Evolutionary conservation across 1,140 invertebrate species (phyloP), one percentile per base, ranked within the genome.

Genomic region (Papilio polytes): DNA sequence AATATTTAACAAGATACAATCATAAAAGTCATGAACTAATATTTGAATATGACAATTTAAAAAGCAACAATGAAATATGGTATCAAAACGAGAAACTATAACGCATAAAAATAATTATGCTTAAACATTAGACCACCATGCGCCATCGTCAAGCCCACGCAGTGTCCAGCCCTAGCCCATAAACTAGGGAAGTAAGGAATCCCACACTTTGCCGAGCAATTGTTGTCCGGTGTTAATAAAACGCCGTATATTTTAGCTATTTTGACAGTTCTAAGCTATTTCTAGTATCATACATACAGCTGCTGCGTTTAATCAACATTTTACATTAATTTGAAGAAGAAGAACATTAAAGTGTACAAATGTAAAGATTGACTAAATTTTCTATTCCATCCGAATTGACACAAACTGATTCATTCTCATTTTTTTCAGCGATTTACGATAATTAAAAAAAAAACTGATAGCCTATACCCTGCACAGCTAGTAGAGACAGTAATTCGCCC

Each of bases 171-270:
- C 85, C 84, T 56, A 56, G 53, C 85, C 89, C 87, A 93, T 94
- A 94, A 93, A 94, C 86, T 91, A 91, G 87, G 82, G 87, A 84
- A 88, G 85, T 90, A 90, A 92, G 90, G 90, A 91, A 92, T 92
- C 91, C 91, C 90, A 93, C 92, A 91, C 90, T 91, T 88, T 87
- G 88, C 87, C 85, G 85, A 83, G 84, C 92, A 89, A 93, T 94
- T 92, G 91, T 92, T 90, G 89, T 90, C 88, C 91, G 85, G 89
- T 90, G 90, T 93, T 94, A 92, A 94, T 94, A 93, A 92, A 94
- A 94, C 89, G 91, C 85, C 84, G 84, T 91, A 93, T 94, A 94
- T 93, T 91, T 94, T 89, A 94, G 88, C 89, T 92, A 94, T 94
- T 93, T 94, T 94, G 93, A 94, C 93, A 93, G 89, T 92, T 92